Conservation (phyloP, 2,113 vertebrate genomes). For the Megaceryle torquata region DNA sequence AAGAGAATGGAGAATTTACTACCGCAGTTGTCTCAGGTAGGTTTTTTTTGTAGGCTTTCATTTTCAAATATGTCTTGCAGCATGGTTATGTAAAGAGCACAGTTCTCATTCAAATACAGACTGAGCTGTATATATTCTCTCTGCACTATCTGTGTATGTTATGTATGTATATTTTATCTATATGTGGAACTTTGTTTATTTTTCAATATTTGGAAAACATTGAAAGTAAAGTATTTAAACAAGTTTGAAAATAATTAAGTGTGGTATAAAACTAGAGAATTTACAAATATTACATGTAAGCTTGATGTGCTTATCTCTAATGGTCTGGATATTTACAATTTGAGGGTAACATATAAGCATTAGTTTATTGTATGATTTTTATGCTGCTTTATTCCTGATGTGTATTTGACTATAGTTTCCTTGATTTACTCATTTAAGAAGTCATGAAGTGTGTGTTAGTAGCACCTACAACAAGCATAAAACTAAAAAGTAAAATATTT, state of each 20-base stretch:
- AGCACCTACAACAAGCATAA: not conserved
- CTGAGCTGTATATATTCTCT: not conserved
- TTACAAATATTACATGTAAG: not conserved
- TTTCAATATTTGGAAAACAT: not conserved
- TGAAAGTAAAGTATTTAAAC: not conserved
- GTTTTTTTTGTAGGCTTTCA: not conserved
- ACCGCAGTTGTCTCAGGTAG: conserved; percentile 67
- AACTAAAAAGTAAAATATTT: not conserved
- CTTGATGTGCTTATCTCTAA: not conserved
- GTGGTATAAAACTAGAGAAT: not conserved
- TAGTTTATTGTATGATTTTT: not conserved
- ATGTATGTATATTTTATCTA: not conserved
- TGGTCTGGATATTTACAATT: not conserved
- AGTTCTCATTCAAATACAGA: not conserved
- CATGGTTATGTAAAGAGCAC: not conserved
- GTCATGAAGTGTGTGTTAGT: not conserved
- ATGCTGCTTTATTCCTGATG: not conserved
- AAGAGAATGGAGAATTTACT: conserved; percentile 52
- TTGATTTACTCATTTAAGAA: not conserved
- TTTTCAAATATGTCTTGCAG: not conserved
- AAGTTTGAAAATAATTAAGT: not conserved
- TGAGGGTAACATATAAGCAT: not conserved
- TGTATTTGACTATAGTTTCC: not conserved
- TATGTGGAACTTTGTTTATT: not conserved
- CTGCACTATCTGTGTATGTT: not conserved